Base-by-base conservation (phyloP, 2,888 invertebrate genomes). In the Nephrotoma guestfalica region DNA sequence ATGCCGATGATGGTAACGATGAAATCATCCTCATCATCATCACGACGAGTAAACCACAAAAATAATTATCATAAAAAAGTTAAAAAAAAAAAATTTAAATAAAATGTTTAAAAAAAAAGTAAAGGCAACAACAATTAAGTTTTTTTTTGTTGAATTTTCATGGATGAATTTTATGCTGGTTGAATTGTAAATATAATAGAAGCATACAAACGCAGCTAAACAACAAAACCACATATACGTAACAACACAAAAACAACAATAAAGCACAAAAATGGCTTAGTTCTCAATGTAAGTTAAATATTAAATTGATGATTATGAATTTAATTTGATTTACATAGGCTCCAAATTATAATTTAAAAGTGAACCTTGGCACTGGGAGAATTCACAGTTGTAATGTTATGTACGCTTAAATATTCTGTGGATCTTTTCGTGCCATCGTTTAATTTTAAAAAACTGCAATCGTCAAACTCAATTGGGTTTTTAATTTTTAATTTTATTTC, bases 361-460 rank as follows among this genome's bases (percentile, higher is more conserved):
- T 90, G 89, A 88, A 88, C 89, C 91, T 91, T 91, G 91, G 91
- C 91, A 91, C 91, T 91, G 91, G 91, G 91, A 91, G 91, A 91
- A 91, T 91, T 91, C 91, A 91, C 91, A 91, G 91, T 91, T 89
- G 88, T 88, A 86, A 57, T 41, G 15, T 41, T 47, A 84, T 88
- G 86, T 88, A 71, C 71, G 71, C 71, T 71, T 87, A 86, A 51
- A 30, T 88, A 89, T 89, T 91, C 91, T 91, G 91, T 91, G 91
- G 91, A 91, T 91, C 91, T 91, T 91, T 92, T 91, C 90, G 91
- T 91, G 91, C 91, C 91, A 91, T 91, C 90, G 89, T 89, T 89
- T 89, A 90, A 90, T n/a, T 86, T 86, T 86, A 83, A 86, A 83
- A 18, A 18, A 84, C 15, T 86, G 71, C 47, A 41, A 4, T 86